Conservation (phyloP, 92 coral and sea anemone genomes). For the Siderastrea siderea region DNA sequence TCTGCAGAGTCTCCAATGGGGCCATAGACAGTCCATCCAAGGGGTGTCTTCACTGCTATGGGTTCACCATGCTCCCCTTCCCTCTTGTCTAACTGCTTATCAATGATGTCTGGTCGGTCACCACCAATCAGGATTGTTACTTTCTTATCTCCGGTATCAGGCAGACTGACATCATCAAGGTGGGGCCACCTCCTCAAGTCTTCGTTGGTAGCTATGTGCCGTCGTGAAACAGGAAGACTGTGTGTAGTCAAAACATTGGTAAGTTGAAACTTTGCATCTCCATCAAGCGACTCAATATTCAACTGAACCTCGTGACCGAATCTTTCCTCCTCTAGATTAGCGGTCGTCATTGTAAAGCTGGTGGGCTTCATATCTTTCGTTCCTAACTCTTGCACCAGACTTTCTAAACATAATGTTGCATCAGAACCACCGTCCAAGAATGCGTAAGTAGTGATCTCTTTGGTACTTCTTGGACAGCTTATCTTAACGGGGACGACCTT, state of each 20-base stretch:
- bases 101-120: slow-evolving; percentile 74
- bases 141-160: slow-evolving; percentile 54
- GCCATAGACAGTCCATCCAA: slow-evolving; percentile 83
- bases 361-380: slow-evolving; percentile 47
- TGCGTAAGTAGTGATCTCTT: slow-evolving; percentile 66
- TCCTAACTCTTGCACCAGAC: too few relatives aligned
- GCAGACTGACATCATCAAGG: slow-evolving; percentile 62
- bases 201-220: slow-evolving; percentile 34
- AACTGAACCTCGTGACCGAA: slow-evolving; percentile 66
- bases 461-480: slow-evolving; percentile 40
- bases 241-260: slow-evolving; percentile 12
- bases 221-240: slow-evolving; percentile 47
- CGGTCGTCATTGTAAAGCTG: slow-evolving; percentile 67
- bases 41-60: slow-evolving; percentile 71
- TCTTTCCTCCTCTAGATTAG: slow-evolving; percentile 44
- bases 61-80: slow-evolving; percentile 69
- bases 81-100: slow-evolving; percentile 60
- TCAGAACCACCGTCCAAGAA: slow-evolving; percentile 50
- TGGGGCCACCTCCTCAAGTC: slow-evolving; percentile 55
- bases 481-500: slow-evolving; percentile 69
- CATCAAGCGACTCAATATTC: slow-evolving; percentile 63
- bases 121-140: slow-evolving; percentile 77
- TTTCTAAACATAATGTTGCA: too few relatives aligned
- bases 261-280: slow-evolving; percentile 65
- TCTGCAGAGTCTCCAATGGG: slow-evolving; percentile 49